Base-by-base conservation (phyloP, 2,113 vertebrate genomes). In the Sturnira hondurensis region DNA sequence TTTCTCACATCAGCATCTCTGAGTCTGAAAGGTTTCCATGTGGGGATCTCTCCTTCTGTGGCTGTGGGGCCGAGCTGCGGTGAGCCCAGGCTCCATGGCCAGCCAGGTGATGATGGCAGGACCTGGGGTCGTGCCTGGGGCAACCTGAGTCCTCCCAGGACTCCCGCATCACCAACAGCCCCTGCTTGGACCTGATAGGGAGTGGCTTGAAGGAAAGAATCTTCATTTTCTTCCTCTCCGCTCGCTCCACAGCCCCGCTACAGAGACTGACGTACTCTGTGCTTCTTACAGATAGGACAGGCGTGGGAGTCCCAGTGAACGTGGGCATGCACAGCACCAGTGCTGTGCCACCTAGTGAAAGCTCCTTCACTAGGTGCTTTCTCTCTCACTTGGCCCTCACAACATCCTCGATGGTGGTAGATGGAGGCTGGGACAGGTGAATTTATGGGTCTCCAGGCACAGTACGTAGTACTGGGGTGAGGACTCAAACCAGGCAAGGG, bases 401-500 rank as follows among this genome's bases (percentile, higher is more conserved):
- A 2, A 12, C 3, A 2, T 2, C 38, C 11, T 26, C 3, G 1
- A 54, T 73, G n/a, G 47, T 31, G 47, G 76, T 41, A 70, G 52
- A 16, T 54, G 22, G 89, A 26, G 43, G 50, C 86, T n/a, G 5
- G 0, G 56, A 45, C 41, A 97, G 89, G 61, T 36, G 54, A 1
- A 0, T n/a, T 58, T 20, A 36, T 45, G 9, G 67, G 22, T 52
- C 36, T 41, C 67, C 16, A 56, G 76, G 14, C 45, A 10, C 47
- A 13, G 77, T 14, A 76, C 54, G 61, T 81, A 36, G 52, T 50
- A 5, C 14, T 20, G 47, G 68, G 47, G 13, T 81, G 47, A 26
- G 90, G 89, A 68, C 43, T 89, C 93, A 95, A 74, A 89, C 36
- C 47, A 41, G 77, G 45, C 86, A 67, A n/a, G n/a, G 36, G 20